Percentiles rank a stretch among this genome's conserved stretches.
Evolutionary conservation across 64 coral and sea anemone genomes (phyloP).

Genomic region (Actinia tenebrosa): DNA sequence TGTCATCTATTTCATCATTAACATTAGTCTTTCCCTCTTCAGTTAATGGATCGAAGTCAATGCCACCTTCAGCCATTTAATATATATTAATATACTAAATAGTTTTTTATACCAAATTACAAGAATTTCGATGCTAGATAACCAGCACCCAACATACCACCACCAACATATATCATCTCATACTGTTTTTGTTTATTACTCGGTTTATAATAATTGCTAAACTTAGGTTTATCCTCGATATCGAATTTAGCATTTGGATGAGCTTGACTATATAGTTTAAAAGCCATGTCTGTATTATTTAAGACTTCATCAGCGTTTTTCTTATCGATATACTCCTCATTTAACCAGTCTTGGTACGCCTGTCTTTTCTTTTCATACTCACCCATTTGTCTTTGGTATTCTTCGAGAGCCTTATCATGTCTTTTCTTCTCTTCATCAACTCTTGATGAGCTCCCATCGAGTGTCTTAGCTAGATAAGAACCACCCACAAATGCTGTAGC

Average conservation of each 20-base stretch:
- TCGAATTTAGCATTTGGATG: background rate
- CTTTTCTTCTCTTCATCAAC: background rate
- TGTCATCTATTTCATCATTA: no score
- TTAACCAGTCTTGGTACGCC: slow-evolving; percentile 13
- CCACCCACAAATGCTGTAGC: background rate
- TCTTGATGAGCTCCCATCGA: background rate
- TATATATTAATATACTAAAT: no score
- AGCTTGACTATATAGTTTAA: background rate
- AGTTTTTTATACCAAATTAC: no score
- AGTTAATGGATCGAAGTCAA: no score
- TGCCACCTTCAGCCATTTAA: no score
- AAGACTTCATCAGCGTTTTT: background rate
- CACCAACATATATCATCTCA: background rate
- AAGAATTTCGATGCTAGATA: background rate
- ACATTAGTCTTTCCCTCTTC: no score
- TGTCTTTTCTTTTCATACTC: background rate
- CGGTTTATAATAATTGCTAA: slow-evolving; percentile 8
- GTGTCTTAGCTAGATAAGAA: background rate
- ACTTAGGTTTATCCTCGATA: background rate
- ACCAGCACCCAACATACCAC: background rate
- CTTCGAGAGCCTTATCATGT: background rate
- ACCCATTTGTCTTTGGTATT: background rate
- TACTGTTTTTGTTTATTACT: background rate
- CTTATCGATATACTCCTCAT: background rate
- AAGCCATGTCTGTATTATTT: background rate